These are phyloP conservation scores for Gila orcuttii DNA, from an alignment of 2,113 vertebrate species.

Conservation along the genomic window DNA sequence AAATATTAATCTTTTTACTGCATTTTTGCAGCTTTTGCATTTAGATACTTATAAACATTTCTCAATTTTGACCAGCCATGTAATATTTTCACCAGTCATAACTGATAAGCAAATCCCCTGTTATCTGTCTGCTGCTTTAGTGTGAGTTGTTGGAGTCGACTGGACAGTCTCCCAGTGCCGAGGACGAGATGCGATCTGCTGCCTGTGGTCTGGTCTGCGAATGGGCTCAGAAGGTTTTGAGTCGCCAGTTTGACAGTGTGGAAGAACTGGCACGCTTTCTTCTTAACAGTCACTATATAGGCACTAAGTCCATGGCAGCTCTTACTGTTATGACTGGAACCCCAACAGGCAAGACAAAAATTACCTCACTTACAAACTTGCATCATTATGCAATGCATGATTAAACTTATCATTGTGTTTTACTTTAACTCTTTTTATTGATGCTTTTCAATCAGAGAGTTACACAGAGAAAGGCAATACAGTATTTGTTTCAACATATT, in stretches of 20 bases:
- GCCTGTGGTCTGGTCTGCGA: slow-evolving; percentile 88
- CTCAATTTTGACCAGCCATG: too few relatives aligned
- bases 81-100: too few relatives aligned
- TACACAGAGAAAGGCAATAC: too few relatives aligned
- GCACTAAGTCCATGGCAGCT: slow-evolving; percentile 95
- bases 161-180: slow-evolving; percentile 82
- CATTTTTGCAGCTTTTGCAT: too few relatives aligned
- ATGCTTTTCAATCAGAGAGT: too few relatives aligned
- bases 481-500: too few relatives aligned
- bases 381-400: background rate
- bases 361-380: background rate
- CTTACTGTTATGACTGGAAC: slow-evolving; percentile 90
- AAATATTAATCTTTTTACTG: too few relatives aligned
- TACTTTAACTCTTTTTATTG: too few relatives aligned
- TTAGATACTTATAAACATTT: too few relatives aligned
- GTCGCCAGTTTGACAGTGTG: slow-evolving; percentile 87
- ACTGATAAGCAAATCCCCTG: background rate
- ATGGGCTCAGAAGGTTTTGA: slow-evolving; percentile 96
- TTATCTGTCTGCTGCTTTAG: slow-evolving; percentile 61
- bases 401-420: too few relatives aligned
- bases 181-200: slow-evolving; percentile 85
- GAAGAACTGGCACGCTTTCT: slow-evolving; percentile 89
- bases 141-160: slow-evolving; percentile 83
- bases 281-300: slow-evolving; percentile 96
- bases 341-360: slow-evolving; percentile 78